Evolutionary conservation across 2,113 vertebrate species (phyloP), one percentile per base, ranked within the genome.

Genomic region (Proteles cristata): DNA sequence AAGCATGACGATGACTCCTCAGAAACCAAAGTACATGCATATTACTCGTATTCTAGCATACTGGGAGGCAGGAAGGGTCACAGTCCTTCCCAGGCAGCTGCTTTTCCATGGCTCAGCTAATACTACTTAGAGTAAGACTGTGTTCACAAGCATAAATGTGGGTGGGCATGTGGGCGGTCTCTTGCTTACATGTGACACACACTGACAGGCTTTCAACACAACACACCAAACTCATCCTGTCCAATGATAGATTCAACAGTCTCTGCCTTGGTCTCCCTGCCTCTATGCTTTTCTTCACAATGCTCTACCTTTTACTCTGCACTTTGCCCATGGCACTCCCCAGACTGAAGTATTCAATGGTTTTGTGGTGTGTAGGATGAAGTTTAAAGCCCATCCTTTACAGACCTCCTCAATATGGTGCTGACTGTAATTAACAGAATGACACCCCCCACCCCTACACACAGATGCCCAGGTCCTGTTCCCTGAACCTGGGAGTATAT

Each of bases 321-420:
- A 68, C 9, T 96, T 89, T 96, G 39, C 45, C 87, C n/a, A n/a
- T 7, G 28, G 58, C 63, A 91, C 31, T 79, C 55, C 39, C 31
- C 43, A 91, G 15, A 16, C 16, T 82, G 53, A 81, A 93, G n/a
- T 17, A 2, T 55, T 85, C 28, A 61, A 43, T 73, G 28, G 26
- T 88, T 96, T 80, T 11, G 4, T 50, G 28, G 11, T 66, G 12
- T 45, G 25, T 17, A 35, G 63, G 23, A 65, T 68, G 73, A 85
- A 77, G 15, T 76, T 74, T 17, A 81, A 95, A 93, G 19, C 16
- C 16, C 66, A 9, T 39, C 65, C 21, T 25, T 68, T 43, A 80
- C 66, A 55, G 39, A 69, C 7, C 11, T 63, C 23, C 58, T 91
- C 53, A 79, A 31, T 28, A 21, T 2, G 17, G n/a, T 35, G 17